phyloP scores from a whole-genome alignment of 2,888 invertebrate species.

The Lagria hirta region DNA sequence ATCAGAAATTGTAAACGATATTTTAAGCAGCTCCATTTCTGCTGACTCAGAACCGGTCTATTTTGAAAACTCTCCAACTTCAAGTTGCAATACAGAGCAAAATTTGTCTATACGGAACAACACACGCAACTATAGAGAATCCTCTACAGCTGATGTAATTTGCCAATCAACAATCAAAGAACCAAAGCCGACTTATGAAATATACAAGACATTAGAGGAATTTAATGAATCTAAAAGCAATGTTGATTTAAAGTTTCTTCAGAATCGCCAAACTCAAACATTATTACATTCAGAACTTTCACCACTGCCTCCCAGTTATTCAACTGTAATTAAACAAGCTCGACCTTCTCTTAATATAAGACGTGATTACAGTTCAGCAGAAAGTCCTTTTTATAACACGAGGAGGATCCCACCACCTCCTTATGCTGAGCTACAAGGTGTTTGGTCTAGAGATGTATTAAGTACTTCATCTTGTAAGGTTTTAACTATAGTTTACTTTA shows the following conservation, averaged over 20 bases:
- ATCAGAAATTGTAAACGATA: slow-evolving; percentile 1
- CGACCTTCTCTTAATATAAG: slow-evolving; percentile 13
- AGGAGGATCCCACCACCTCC: slow-evolving; percentile 40
- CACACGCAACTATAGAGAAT: no score
- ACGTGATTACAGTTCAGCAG: slow-evolving; percentile 14
- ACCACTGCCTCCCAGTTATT: slow-evolving; percentile 21
- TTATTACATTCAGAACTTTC: background rate
- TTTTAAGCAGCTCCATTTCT: slow-evolving; percentile 2
- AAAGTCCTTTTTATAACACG: slow-evolving; percentile 33
- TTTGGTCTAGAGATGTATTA: slow-evolving; percentile 31
- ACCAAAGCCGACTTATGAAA: slow-evolving; percentile 12
- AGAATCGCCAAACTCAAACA: background rate
- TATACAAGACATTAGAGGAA: slow-evolving; percentile 10
- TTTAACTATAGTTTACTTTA: slow-evolving; percentile 1
- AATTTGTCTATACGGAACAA: no score
- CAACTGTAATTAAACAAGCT: slow-evolving; percentile 20
- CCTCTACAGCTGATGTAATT: no score
- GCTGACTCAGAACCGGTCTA: no score
- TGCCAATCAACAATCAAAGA: slow-evolving; percentile 4
- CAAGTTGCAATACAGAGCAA: no score
- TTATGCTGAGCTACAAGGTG: slow-evolving; percentile 41
- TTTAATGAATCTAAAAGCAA: slow-evolving; percentile 19
- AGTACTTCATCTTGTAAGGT: slow-evolving; percentile 35
- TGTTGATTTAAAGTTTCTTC: slow-evolving; percentile 1
- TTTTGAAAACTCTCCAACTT: no score